These are phyloP conservation scores for Setophaga petechia DNA, from an alignment of 2,113 vertebrate species.

Conservation along the genomic window DNA sequence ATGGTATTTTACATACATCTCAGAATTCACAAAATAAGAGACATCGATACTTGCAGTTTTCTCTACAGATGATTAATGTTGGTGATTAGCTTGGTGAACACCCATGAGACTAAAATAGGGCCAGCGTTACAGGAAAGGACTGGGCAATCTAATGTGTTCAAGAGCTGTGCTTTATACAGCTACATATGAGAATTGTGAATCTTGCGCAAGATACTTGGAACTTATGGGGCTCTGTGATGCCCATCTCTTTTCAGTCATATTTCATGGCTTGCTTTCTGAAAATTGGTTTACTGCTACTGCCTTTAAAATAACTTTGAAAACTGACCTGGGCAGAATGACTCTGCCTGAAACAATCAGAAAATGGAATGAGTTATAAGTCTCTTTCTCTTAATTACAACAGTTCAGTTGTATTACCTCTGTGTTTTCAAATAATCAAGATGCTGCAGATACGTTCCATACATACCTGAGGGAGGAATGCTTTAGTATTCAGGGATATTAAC, in stretches of 20 bases:
- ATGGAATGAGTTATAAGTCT: not conserved
- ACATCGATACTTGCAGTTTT: not conserved
- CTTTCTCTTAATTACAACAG: not conserved
- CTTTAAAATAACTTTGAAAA: not conserved
- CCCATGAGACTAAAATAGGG: fast-evolving
- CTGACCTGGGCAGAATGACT: not conserved
- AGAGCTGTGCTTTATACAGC: not conserved
- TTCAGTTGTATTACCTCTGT: not conserved
- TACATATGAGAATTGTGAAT: fast-evolving
- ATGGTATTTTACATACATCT: not conserved
- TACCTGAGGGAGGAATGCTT: not conserved
- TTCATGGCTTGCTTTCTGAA: not conserved
- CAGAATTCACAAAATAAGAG: not conserved
- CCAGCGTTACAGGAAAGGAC: fast-evolving
- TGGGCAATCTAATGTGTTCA: not conserved
- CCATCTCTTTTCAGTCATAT: not conserved
- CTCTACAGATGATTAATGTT: not conserved
- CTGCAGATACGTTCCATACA: not conserved
- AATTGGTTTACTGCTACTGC: not conserved
- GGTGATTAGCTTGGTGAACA: not conserved
- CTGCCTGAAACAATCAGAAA: not conserved
- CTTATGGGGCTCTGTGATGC: not conserved
- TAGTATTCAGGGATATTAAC: not conserved
- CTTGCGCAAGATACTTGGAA: not conserved
- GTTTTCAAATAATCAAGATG: not conserved